Evolutionary conservation across 1,140 invertebrate species (phyloP).

Genomic region (Scaptomyza graminum): DNA sequence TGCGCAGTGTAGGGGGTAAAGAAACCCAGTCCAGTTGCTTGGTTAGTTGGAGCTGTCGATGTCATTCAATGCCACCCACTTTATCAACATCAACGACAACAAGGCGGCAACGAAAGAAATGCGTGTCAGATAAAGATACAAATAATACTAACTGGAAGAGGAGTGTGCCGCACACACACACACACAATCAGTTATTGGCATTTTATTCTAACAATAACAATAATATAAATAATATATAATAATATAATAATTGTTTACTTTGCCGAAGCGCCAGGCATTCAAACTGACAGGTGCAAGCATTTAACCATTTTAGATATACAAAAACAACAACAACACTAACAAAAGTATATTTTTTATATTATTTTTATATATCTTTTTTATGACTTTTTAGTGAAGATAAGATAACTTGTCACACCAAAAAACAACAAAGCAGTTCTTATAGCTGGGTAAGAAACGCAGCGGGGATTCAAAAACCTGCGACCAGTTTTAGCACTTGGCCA

Average conservation of each 20-base stretch:
- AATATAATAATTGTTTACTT: slow-evolving; percentile 56
- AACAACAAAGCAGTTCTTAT: not conserved
- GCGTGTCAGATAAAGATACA: slow-evolving; percentile 54
- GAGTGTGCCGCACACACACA: slow-evolving; percentile 31
- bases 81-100: slow-evolving; percentile 46
- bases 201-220: slow-evolving; percentile 54
- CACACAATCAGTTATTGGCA: slow-evolving; percentile 14
- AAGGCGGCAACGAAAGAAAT: slow-evolving; percentile 45
- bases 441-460: not conserved
- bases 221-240: slow-evolving; percentile 16
- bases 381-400: slow-evolving; percentile 74
- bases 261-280: slow-evolving; percentile 57
- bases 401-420: slow-evolving; percentile 48
- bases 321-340: not conserved
- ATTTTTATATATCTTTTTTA: slow-evolving; percentile 41
- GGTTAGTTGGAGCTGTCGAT: slow-evolving; percentile 16
- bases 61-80: slow-evolving; percentile 56
- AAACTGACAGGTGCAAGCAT: slow-evolving; percentile 6
- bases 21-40: not conserved
- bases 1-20: slow-evolving; percentile 50
- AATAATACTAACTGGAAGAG: slow-evolving; percentile 18
- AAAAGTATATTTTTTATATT: slow-evolving; percentile 59
- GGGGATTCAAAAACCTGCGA: slow-evolving; percentile 23
- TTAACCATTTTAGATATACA: slow-evolving; percentile 48
- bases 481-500: not conserved